A percentile compares a stretch with the other conserved stretches of the same genome.
phyloP scores from a whole-genome alignment of 2,888 invertebrate genomes.

The Helleia helle region DNA sequence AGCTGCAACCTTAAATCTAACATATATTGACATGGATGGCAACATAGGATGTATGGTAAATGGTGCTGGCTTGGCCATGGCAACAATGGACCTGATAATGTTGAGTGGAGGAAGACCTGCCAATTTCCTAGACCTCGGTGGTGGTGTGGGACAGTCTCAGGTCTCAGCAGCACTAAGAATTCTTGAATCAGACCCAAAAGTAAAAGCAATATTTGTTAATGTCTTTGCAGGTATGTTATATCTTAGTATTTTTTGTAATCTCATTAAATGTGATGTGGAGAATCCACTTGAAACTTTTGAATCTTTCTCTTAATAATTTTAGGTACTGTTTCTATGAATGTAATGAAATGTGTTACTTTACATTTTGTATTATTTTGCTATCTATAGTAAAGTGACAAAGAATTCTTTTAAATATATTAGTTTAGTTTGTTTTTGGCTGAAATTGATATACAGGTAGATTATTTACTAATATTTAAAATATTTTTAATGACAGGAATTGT shows the following conservation, averaged over 20 bases:
- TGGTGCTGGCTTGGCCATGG: constrained; percentile 99
- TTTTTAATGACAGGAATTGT: constrained; percentile 83
- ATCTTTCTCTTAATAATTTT: background rate
- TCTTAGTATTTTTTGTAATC: too few species aligned
- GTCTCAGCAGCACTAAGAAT: constrained; percentile 94
- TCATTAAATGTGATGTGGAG: too few species aligned
- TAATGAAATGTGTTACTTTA: too few species aligned
- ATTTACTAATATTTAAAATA: too few species aligned
- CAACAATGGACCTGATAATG: constrained; percentile 99
- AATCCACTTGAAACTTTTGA: too few species aligned
- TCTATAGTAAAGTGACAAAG: too few species aligned
- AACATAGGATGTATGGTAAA: constrained; percentile 98
- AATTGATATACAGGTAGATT: too few species aligned
- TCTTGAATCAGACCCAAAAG: constrained; percentile 88
- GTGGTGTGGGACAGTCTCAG: constrained; percentile 95
- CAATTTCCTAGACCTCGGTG: constrained; percentile 98
- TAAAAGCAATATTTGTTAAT: constrained; percentile 96
- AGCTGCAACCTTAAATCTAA: constrained; percentile 90
- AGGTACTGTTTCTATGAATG: too few species aligned
- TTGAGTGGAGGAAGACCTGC: constrained; percentile 97
- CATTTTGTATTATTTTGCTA: too few species aligned
- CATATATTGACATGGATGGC: constrained; percentile 98
- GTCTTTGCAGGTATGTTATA: constrained; percentile 91
- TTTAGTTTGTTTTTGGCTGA: too few species aligned
- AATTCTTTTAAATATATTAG: too few species aligned